Percentiles rank a stretch among this genome's conserved stretches.
Evolutionary conservation across 2,113 vertebrate genomes (phyloP).

Genomic region (Pantherophis guttatus): DNA sequence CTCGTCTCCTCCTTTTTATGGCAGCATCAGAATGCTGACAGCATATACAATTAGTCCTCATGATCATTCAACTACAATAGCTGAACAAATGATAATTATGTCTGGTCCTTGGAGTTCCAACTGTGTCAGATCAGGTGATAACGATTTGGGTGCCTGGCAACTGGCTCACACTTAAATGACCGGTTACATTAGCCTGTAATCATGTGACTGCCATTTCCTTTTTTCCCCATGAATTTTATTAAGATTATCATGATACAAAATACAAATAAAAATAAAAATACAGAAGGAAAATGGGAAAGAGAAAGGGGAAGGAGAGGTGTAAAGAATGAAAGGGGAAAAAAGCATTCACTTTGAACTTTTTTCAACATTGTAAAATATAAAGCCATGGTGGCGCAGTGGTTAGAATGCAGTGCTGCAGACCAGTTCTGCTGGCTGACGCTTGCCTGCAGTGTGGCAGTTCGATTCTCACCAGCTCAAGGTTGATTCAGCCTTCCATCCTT

Average conservation of each 20-base stretch:
- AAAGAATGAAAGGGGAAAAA: background rate
- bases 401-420: too few relatives aligned
- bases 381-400: too few relatives aligned
- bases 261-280: too few relatives aligned
- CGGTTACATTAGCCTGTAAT: background rate
- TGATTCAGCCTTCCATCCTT: too few relatives aligned
- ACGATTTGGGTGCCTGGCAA: background rate
- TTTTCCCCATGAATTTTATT: too few relatives aligned
- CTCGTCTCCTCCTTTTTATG: too few relatives aligned
- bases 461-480: too few relatives aligned
- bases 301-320: background rate
- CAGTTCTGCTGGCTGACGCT: too few relatives aligned
- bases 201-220: background rate
- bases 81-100: background rate
- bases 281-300: too few relatives aligned
- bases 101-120: background rate
- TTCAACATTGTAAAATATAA: background rate
- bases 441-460: too few relatives aligned
- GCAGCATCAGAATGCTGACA: too few relatives aligned
- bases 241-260: too few relatives aligned
- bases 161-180: background rate
- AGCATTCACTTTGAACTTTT: background rate
- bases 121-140: background rate
- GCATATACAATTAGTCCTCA: background rate
- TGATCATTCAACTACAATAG: background rate